phyloP scores from a whole-genome alignment of 30 jellyfish, hydroid and myxozoan genomes.

The Haliclystus octoradiatus region DNA sequence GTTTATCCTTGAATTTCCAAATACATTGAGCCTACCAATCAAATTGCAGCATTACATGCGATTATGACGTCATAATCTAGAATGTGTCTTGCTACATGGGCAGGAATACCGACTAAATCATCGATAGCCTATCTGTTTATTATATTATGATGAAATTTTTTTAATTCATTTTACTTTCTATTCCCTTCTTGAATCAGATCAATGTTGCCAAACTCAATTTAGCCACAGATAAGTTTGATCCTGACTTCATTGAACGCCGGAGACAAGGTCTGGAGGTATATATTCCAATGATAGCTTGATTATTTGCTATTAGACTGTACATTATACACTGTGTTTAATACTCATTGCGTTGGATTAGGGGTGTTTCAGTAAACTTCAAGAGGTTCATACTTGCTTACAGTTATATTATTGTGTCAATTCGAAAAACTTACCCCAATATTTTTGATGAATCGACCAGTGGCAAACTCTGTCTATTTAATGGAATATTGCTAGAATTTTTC shows the following conservation, averaged over 20 bases:
- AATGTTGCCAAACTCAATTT: constrained; percentile 74
- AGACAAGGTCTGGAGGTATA: constrained; percentile 97
- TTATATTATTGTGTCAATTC: neutral
- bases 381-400: too few relatives aligned
- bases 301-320: too few relatives aligned
- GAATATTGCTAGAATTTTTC: neutral
- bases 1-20: too few relatives aligned
- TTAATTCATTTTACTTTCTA: neutral
- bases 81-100: neutral
- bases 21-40: too few relatives aligned
- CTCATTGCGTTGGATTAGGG: neutral
- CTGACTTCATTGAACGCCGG: constrained; percentile 92
- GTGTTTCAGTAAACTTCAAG: neutral
- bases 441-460: neutral
- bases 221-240: constrained; percentile 93
- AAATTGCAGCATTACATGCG: too few relatives aligned
- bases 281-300: too few relatives aligned
- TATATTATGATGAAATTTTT: neutral
- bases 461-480: neutral
- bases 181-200: constrained; percentile 46
- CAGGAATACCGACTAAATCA: too few relatives aligned
- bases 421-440: neutral
- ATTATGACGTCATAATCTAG: neutral
- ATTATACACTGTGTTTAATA: too few relatives aligned
- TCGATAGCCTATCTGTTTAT: too few relatives aligned